A percentile compares a stretch with the other conserved stretches of the same genome.
phyloP scores from a whole-genome alignment of 1,140 invertebrate species.

The Elymnias hypermnestra region DNA sequence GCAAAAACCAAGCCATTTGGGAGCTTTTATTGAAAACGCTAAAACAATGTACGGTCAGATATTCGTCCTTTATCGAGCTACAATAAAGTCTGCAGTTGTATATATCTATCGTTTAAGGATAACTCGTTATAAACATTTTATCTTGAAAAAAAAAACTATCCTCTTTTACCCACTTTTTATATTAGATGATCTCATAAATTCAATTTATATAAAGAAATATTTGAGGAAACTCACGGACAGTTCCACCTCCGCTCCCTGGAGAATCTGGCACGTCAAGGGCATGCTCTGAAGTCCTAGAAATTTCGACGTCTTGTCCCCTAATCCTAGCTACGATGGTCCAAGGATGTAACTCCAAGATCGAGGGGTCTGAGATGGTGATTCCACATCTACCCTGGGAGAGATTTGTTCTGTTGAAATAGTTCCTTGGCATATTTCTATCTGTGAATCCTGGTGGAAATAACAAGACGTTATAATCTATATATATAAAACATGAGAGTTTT shows the following conservation, averaged over 20 bases:
- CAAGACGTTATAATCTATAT: background rate
- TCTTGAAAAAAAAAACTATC: no score
- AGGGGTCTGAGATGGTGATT: slow-evolving; percentile 23
- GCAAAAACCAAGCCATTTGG: no score
- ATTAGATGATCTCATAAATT: no score
- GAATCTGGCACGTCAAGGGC: slow-evolving; percentile 9
- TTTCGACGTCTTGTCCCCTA: slow-evolving; percentile 25
- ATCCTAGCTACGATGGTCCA: slow-evolving; percentile 44
- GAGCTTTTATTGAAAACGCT: no score
- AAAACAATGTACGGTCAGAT: no score
- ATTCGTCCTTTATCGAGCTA: no score
- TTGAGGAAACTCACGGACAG: slow-evolving; percentile 1
- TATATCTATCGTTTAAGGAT: no score
- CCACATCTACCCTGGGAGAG: slow-evolving; percentile 23
- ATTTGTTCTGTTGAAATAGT: slow-evolving; percentile 17
- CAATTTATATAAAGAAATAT: no score
- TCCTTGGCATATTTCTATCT: slow-evolving; percentile 16
- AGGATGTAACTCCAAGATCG: slow-evolving; percentile 35
- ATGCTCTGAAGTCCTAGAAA: slow-evolving; percentile 18
- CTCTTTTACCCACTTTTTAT: no score
- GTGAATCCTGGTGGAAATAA: slow-evolving; percentile 47
- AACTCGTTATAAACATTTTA: no score
- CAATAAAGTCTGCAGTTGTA: no score
- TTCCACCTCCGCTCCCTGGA: background rate
- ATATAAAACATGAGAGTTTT: no score